Conservation (phyloP, 2,113 vertebrate genomes). For the Gyps fulvus region DNA sequence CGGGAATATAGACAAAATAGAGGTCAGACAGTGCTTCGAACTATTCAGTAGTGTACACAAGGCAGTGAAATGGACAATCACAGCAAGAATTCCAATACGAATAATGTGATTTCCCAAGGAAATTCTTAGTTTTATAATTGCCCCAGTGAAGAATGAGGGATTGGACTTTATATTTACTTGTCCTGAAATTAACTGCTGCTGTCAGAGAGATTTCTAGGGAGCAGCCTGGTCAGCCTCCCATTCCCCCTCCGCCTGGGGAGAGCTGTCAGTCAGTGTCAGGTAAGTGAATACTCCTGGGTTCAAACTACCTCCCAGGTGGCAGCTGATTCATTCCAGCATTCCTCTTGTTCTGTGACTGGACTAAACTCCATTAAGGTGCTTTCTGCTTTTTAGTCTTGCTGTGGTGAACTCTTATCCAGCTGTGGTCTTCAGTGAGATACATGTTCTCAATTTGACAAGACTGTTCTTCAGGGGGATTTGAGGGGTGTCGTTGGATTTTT, state of each 20-base stretch:
- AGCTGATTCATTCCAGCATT: background rate
- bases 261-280: background rate
- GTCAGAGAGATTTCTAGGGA: background rate
- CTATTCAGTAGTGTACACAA: background rate
- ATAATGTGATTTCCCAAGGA: background rate
- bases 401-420: background rate
- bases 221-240: background rate
- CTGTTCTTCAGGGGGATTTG: background rate
- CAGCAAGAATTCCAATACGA: fast-evolving
- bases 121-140: background rate
- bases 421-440: background rate
- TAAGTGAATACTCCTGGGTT: background rate
- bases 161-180: background rate
- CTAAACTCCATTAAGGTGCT: background rate
- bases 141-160: background rate
- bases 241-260: background rate
- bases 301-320: background rate
- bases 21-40: background rate
- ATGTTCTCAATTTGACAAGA: background rate
- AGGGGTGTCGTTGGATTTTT: background rate
- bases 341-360: background rate
- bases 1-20: background rate
- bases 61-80: background rate
- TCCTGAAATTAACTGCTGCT: background rate
- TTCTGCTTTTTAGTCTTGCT: background rate